These are phyloP conservation scores for Arothron firmamentum DNA, from an alignment of 2,113 vertebrate species.

Conservation along the genomic window DNA sequence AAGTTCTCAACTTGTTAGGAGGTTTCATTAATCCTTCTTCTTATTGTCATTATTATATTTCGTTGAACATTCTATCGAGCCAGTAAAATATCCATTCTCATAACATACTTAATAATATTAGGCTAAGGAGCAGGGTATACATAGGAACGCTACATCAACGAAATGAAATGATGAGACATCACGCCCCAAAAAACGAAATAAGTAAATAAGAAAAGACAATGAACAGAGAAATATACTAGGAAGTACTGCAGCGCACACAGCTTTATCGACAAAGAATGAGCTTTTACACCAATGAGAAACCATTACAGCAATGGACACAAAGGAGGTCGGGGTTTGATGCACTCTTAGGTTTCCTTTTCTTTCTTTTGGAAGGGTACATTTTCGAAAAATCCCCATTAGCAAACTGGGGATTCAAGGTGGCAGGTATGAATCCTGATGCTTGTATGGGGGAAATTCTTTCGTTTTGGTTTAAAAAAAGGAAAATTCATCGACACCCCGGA, in stretches of 20 bases:
- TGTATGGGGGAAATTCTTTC: no score
- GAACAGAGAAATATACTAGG: slow-evolving; percentile 83
- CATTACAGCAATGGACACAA: slow-evolving; percentile 83
- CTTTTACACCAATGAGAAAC: slow-evolving; percentile 88
- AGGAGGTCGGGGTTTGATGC: slow-evolving; percentile 78
- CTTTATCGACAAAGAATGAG: slow-evolving; percentile 87
- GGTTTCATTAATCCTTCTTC: slow-evolving; percentile 79
- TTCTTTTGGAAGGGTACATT: slow-evolving; percentile 36
- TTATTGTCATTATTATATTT: slow-evolving; percentile 79
- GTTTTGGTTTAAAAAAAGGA: no score
- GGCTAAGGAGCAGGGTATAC: slow-evolving; percentile 90
- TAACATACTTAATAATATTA: slow-evolving; percentile 95
- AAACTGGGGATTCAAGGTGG: slow-evolving; percentile 28
- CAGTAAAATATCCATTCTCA: slow-evolving; percentile 99
- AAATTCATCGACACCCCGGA: not conserved
- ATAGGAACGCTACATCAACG: slow-evolving; percentile 87
- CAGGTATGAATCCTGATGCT: not conserved
- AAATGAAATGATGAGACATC: slow-evolving; percentile 78
- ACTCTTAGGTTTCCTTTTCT: slow-evolving; percentile 57
- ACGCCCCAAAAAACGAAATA: slow-evolving; percentile 72
- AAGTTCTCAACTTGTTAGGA: slow-evolving; percentile 93
- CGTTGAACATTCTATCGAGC: slow-evolving; percentile 97
- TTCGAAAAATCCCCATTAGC: slow-evolving; percentile 69
- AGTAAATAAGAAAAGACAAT: slow-evolving; percentile 79
- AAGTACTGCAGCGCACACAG: slow-evolving; percentile 91